phyloP scores from a whole-genome alignment of 2,888 invertebrate species.

The Lasiommata megera region DNA sequence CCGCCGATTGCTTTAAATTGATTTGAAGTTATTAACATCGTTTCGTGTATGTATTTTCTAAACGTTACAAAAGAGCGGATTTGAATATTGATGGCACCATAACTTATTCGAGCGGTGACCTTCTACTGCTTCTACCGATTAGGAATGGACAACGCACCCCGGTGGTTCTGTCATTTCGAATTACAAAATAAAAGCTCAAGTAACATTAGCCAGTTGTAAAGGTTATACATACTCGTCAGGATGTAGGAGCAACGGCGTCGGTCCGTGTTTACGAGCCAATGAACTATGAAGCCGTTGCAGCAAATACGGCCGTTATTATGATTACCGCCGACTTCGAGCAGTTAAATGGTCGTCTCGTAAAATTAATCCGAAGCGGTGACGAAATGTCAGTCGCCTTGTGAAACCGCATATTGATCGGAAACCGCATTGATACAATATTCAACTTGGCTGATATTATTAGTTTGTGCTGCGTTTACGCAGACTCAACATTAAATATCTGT shows the following conservation, averaged over 20 bases:
- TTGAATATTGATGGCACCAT: too few relatives aligned
- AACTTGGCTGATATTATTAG: too few relatives aligned
- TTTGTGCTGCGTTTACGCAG: too few relatives aligned
- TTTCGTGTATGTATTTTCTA: too few relatives aligned
- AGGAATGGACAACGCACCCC: too few relatives aligned
- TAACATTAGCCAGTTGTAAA: neutral
- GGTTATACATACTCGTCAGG: neutral
- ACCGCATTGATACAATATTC: neutral
- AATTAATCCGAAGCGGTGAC: neutral
- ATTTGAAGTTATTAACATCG: neutral
- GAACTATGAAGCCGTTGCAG: neutral
- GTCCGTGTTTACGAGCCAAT: neutral
- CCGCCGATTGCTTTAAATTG: too few relatives aligned
- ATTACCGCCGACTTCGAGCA: neutral
- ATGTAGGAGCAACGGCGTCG: neutral
- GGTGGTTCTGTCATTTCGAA: too few relatives aligned
- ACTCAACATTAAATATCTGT: too few relatives aligned
- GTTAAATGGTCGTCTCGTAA: neutral
- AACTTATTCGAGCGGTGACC: too few relatives aligned
- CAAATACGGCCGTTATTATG: neutral
- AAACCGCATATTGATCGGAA: neutral
- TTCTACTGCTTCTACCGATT: too few relatives aligned
- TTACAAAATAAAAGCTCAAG: too few relatives aligned
- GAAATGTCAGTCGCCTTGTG: neutral
- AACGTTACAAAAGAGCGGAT: neutral